Conservation (phyloP, 2,797 vertebrate species). For the Chelidonichthys spinosus region DNA sequence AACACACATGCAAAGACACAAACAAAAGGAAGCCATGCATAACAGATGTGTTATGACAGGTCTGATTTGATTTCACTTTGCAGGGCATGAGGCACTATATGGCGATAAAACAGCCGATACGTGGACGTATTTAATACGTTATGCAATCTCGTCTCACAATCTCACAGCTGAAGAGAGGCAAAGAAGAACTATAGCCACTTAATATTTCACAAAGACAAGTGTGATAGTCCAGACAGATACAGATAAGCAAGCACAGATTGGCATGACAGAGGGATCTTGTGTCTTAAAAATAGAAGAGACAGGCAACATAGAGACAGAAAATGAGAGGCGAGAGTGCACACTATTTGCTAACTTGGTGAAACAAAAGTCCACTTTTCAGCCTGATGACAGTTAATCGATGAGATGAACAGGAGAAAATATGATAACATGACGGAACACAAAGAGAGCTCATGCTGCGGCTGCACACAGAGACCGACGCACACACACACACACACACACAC, state of each 20-base stretch:
- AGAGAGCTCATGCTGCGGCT: conserved; percentile 61
- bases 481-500: conserved; percentile 8
- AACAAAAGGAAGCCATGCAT: conserved; percentile 59
- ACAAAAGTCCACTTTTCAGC: conserved; percentile 72
- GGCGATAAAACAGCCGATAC: conserved; percentile 26
- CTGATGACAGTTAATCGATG: conserved; percentile 74
- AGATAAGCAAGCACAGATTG: conserved; percentile 30
- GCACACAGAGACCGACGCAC: conserved; percentile 56
- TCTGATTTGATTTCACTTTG: conserved; percentile 58
- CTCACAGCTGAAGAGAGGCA: conserved; percentile 8
- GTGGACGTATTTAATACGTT: conserved; percentile 50
- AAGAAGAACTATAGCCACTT: conserved; percentile 16
- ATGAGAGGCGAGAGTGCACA: not conserved
- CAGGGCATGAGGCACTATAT: conserved; percentile 31
- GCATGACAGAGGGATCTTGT: conserved; percentile 26
- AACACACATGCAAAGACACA: conserved; percentile 35
- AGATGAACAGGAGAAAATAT: conserved; percentile 71
- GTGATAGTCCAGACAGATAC: conserved; percentile 37
- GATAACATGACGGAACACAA: conserved; percentile 78
- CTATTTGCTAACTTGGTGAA: conserved; percentile 61
- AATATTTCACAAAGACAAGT: conserved; percentile 46
- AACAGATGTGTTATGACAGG: conserved; percentile 61
- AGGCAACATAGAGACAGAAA: conserved; percentile 34
- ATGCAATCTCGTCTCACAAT: conserved; percentile 27
- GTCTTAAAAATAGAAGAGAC: conserved; percentile 40